phyloP scores from a whole-genome alignment of 2,888 invertebrate species.

The Agonopterix subpropinquella region DNA sequence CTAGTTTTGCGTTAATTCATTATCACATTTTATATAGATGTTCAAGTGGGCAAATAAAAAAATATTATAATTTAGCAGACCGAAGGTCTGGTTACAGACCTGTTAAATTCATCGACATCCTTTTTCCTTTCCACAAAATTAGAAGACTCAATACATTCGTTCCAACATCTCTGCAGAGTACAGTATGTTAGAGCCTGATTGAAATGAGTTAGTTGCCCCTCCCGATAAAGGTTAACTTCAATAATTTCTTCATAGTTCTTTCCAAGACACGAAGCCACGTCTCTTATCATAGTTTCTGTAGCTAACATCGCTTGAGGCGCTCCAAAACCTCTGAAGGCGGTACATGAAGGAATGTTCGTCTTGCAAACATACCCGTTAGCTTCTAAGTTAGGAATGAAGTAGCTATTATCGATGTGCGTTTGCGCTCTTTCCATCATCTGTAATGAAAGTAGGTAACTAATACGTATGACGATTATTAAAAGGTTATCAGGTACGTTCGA shows the following conservation, averaged over 20 bases:
- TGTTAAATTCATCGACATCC: conserved; percentile 81
- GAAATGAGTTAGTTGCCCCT: conserved; percentile 87
- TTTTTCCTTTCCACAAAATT: conserved; percentile 76
- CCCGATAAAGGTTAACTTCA: conserved; percentile 84
- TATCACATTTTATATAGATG: too few species aligned
- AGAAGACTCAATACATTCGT: conserved; percentile 81
- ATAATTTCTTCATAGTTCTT: conserved; percentile 79
- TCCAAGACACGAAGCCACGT: conserved; percentile 81
- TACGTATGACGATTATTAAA: not conserved
- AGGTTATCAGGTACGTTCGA: not conserved
- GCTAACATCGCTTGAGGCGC: conserved; percentile 93
- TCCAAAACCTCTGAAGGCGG: conserved; percentile 95
- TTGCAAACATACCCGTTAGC: conserved; percentile 85
- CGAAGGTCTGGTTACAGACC: conserved; percentile 56
- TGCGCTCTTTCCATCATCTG: conserved; percentile 88
- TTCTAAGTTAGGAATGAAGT: conserved; percentile 83
- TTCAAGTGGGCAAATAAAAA: not conserved
- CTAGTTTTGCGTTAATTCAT: too few species aligned
- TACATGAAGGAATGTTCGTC: conserved; percentile 93
- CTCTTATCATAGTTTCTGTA: conserved; percentile 85
- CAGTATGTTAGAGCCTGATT: conserved; percentile 84
- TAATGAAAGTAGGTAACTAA: conserved; percentile 16
- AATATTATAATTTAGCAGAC: not conserved
- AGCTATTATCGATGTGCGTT: conserved; percentile 88
- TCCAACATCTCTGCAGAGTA: conserved; percentile 84